Percentiles rank a stretch among this genome's conserved stretches.
Evolutionary conservation across 2,113 vertebrate genomes (phyloP).

Genomic region (Formicarius rufipectus): DNA sequence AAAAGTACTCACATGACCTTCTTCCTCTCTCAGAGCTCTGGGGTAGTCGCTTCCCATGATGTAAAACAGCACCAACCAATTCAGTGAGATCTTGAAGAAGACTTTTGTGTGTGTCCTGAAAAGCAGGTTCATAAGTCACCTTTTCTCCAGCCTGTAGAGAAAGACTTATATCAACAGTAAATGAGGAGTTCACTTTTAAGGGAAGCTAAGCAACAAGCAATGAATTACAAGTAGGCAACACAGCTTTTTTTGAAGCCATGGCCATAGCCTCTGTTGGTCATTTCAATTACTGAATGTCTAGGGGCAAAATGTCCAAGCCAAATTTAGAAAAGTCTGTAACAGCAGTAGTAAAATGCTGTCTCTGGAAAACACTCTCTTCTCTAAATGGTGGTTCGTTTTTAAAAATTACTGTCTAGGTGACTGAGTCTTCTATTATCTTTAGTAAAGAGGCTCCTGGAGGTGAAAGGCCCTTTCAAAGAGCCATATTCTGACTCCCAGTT

Average conservation of each 20-base stretch:
- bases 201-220: slow-evolving; percentile 23
- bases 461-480: background rate
- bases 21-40: background rate
- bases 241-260: background rate
- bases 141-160: slow-evolving; percentile 30
- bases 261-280: slow-evolving; percentile 10
- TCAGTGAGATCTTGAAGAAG: background rate
- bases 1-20: background rate
- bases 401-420: background rate
- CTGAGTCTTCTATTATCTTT: background rate
- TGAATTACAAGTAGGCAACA: slow-evolving; percentile 40
- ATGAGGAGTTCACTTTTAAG: slow-evolving; percentile 39
- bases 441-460: background rate
- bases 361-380: slow-evolving; percentile 12
- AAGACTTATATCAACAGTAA: slow-evolving; percentile 28
- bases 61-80: slow-evolving; percentile 8
- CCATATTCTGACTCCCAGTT: background rate
- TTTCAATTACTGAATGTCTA: slow-evolving; percentile 34
- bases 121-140: slow-evolving; percentile 35
- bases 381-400: background rate
- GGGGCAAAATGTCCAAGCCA: slow-evolving; percentile 8
- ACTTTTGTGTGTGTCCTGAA: slow-evolving; percentile 23
- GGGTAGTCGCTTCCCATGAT: background rate
- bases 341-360: slow-evolving; percentile 32
- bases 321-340: slow-evolving; percentile 14